These are phyloP conservation scores for Monodelphis domestica DNA, from an alignment of 2,797 vertebrate genomes.

Conservation along the genomic window DNA sequence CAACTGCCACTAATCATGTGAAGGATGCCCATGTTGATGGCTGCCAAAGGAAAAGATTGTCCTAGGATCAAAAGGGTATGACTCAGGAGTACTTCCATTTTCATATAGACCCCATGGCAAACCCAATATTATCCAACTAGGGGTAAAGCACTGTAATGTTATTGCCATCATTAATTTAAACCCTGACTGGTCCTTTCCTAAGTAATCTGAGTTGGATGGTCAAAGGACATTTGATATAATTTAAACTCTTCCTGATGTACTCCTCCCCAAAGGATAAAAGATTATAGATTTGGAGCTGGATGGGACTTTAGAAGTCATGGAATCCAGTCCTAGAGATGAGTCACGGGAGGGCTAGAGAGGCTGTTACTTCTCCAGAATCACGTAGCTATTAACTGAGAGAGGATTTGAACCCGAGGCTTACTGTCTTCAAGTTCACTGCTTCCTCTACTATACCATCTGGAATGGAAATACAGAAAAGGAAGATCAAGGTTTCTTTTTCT, in stretches of 20 bases:
- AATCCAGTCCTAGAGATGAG: background rate
- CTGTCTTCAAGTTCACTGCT: background rate
- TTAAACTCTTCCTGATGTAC: background rate
- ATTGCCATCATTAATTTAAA: background rate
- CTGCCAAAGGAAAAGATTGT: background rate
- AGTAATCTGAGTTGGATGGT: background rate
- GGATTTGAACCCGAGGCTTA: background rate
- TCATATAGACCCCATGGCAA: background rate
- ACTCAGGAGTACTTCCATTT: background rate
- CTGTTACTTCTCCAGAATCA: background rate
- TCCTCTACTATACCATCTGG: background rate
- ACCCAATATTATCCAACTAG: background rate
- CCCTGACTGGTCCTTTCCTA: background rate
- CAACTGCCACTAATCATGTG: background rate
- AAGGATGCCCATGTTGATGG: background rate
- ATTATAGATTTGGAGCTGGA: background rate
- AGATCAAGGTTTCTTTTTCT: conserved; percentile 29
- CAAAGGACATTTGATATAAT: background rate
- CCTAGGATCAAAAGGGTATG: background rate
- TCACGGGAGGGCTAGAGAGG: background rate
- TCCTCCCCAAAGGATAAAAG: background rate
- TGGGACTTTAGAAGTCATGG: background rate
- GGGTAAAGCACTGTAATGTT: background rate
- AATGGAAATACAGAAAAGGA: conserved; percentile 21
- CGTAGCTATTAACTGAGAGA: background rate